phyloP scores from a whole-genome alignment of 2,888 invertebrate genomes.

The Philereme transversata region DNA sequence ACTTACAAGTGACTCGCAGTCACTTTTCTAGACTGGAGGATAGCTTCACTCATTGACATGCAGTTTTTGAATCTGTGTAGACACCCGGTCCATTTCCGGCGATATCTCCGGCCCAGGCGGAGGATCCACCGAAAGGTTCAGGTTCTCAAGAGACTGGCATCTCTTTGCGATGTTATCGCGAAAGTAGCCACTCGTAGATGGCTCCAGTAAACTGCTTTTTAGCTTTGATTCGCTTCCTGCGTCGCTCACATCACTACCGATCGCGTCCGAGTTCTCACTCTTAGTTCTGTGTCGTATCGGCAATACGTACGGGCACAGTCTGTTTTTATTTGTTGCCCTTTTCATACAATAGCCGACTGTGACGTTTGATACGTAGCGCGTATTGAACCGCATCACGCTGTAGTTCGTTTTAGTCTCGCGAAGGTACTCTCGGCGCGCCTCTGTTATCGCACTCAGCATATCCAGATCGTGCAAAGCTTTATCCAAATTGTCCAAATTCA shows the following conservation, averaged over 20 bases:
- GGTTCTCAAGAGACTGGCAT: conserved; percentile 85
- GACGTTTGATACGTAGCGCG: conserved; percentile 85
- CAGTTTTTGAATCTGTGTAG: conserved; percentile 85
- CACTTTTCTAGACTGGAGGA: conserved; percentile 44
- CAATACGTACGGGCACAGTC: conserved; percentile 84
- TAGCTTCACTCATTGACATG: conserved; percentile 83
- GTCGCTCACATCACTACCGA: conserved; percentile 65
- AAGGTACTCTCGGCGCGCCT: conserved; percentile 83
- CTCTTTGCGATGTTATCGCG: conserved; percentile 77
- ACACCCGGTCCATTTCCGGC: conserved; percentile 85
- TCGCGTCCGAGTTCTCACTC: conserved; percentile 85
- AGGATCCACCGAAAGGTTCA: conserved; percentile 73
- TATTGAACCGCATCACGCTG: conserved; percentile 82
- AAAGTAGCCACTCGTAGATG: conserved; percentile 68
- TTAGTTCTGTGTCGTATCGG: conserved; percentile 84
- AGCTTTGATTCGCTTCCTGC: conserved; percentile 53
- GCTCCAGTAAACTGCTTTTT: conserved; percentile 67
- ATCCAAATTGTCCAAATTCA: conserved; percentile 83
- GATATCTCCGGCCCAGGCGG: conserved; percentile 60
- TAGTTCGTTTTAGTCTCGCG: conserved; percentile 77
- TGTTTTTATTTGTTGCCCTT: conserved; percentile 78
- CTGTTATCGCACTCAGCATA: conserved; percentile 84
- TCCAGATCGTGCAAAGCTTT: conserved; percentile 85
- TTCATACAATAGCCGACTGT: conserved; percentile 85
- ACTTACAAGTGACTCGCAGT: conserved; percentile 45